Base-by-base conservation (phyloP, 2,888 invertebrate genomes). In the Tachina grossa region DNA sequence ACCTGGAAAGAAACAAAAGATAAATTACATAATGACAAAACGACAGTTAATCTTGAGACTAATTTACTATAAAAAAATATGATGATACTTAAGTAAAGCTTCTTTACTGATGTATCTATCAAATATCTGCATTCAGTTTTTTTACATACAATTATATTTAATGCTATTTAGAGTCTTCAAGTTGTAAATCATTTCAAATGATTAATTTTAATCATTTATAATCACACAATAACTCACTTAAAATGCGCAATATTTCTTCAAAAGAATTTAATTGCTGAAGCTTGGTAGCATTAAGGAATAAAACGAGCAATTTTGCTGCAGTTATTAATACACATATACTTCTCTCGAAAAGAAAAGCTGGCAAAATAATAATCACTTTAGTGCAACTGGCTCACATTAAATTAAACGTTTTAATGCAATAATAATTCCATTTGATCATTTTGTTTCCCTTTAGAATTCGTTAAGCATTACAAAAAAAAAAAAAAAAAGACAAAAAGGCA, bases 171-270 rank as follows among this genome's bases (percentile, higher is more conserved):
- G 41, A 43, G 66, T 14, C 49, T 69, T 74, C 55, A 49, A 47
- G 68, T 13, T 22, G 57, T 85, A 82, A 85, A 85, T 78, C 85
- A 82, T 55, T 66, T 69, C 39, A 22, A 57, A 82, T 85, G 81
- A 75, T 82, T 78, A 63, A 85, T 75, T 85, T 57, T 85, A 85
- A 74, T 75, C 81, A 82, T 84, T 84, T 81, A 81, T 81, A 77
- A 77, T 72, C 65, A 72, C 19, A 72, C 75, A 63, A 84, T 66
- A 80, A 66, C 76, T 71, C 66, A 72, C 63, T 78, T 61, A 53
- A 80, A 59, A 72, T 57, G 45, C 9, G 0, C 14, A 14, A 49
- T 51, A 41, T 39, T 9, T 74, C 31, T 39, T 72, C 16, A 14
- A 49, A 1, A 68, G 10, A 19, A 41, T 53, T 63, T 65, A 77